Conservation (phyloP, 2,888 invertebrate genomes). For the Neuroscelio doddi region DNA sequence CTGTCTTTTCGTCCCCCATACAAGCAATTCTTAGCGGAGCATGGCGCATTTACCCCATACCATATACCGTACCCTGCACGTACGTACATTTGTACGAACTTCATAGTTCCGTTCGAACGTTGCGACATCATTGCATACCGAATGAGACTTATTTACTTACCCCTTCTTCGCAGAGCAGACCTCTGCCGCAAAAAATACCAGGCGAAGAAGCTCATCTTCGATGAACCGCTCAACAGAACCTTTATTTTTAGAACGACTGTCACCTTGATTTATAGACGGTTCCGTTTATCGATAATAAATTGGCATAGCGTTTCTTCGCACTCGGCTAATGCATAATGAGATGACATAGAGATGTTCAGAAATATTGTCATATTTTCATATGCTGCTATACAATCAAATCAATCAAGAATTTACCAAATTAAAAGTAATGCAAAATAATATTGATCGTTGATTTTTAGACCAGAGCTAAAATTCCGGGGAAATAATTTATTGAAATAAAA, state of each 20-base stretch:
- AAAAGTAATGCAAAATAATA: too few species aligned
- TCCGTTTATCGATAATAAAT: slow-evolving; percentile 32
- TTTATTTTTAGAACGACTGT: slow-evolving; percentile 37
- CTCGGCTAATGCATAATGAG: too few species aligned
- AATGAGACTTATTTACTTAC: slow-evolving; percentile 22
- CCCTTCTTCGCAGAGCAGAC: slow-evolving; percentile 15
- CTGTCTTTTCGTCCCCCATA: slow-evolving; percentile 63
- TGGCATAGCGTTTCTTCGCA: slow-evolving; percentile 10
- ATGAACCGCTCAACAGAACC: slow-evolving; percentile 8
- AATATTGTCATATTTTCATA: too few species aligned
- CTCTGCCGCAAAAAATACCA: slow-evolving; percentile 16
- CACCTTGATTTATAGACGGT: slow-evolving; percentile 27
- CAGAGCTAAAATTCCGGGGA: too few species aligned
- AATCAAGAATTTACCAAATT: too few species aligned
- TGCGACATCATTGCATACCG: slow-evolving; percentile 44
- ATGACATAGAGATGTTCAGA: too few species aligned
- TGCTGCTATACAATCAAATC: too few species aligned
- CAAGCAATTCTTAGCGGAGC: slow-evolving; percentile 57
- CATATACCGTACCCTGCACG: slow-evolving; percentile 48
- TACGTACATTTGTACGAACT: slow-evolving; percentile 20
- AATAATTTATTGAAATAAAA: too few species aligned
- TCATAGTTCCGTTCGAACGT: slow-evolving; percentile 31
- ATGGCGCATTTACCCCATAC: slow-evolving; percentile 54
- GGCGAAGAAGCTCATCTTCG: slow-evolving; percentile 27
- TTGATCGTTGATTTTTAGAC: too few species aligned